Base-by-base conservation (phyloP, 2,797 vertebrate species). In the Benthosema pterotum region DNA sequence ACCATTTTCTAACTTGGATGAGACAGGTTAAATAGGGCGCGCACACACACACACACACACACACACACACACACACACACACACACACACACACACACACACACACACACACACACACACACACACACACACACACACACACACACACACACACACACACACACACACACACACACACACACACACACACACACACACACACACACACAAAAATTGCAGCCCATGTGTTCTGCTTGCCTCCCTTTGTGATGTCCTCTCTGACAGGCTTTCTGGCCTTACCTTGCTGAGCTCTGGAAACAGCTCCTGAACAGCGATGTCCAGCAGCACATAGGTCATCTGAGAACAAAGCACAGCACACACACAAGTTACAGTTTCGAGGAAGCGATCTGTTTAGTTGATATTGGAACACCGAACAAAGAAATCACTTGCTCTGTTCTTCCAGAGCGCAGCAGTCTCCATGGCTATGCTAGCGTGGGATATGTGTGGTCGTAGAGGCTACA, bases 261-360 rank as follows among this genome's bases (percentile, higher is more conserved):
- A 50, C 43, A 47, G 13, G 0, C 9, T 53, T 12, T 59, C 46
- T 11, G 1, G 9, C 50, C 58, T 84, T 92, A 96, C 95, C 94
- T 94, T 92, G 83, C 65, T 82, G 68, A 99, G 92, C 71, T 98
- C 97, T 60, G 97, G 97, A 61, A 99, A 99, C 13, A 99, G 91
- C 73, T 98, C 96, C 80, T 94, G 94, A 77, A 98, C 83, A n/a
- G 93, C 94, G 47, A 97, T 93, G 84, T 99, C 97, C 83, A 99
- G 87, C 62, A 99, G 92, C 63, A 97, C 91, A 0, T 98, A 99
- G 0, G 95, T 95, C 85, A 99, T 91, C 97, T 99, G 87, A 69
- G 86, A 45, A 63, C 19, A 72, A 25, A 55, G 53, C 11, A 72
- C 38, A 55, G 53, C 11, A 61, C 7, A 51, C 2, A 38, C 18